Evolutionary conservation across 2,888 invertebrate genomes (phyloP).

Genomic region (Pinctada fucata): DNA sequence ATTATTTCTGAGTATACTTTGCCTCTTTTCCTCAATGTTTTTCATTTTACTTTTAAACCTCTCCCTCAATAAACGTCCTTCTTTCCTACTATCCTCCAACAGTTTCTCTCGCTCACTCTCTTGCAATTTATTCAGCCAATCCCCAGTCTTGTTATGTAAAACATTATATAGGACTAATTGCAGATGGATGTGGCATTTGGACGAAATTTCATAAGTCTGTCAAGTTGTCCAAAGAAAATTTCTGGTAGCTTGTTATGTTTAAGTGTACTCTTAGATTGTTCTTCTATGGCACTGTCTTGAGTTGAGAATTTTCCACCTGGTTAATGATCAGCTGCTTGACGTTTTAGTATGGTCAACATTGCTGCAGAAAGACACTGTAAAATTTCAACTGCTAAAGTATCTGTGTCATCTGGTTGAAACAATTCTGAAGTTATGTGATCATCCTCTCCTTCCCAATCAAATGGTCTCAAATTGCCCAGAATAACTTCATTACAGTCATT

Average conservation of each 20-base stretch:
- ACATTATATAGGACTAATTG: conserved; percentile 44
- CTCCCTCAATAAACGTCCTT: conserved; percentile 33
- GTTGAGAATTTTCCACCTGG: conserved; percentile 37
- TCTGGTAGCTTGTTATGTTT: conserved; percentile 47
- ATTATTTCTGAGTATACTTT: not conserved
- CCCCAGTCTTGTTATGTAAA: conserved; percentile 42
- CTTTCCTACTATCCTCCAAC: conserved; percentile 31
- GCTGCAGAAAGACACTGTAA: conserved; percentile 31
- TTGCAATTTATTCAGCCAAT: conserved; percentile 36
- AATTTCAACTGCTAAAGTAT: conserved; percentile 13
- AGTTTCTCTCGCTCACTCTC: conserved; percentile 34
- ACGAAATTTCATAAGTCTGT: conserved; percentile 28
- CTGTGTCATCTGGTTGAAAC: conserved; percentile 8
- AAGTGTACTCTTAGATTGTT: conserved; percentile 27
- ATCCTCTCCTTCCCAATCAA: conserved; percentile 10
- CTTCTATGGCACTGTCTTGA: conserved; percentile 12
- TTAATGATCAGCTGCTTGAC: conserved; percentile 42
- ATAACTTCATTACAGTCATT: conserved; percentile 17
- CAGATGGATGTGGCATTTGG: conserved; percentile 42
- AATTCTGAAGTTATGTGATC: conserved; percentile 18
- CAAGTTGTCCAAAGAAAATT: conserved; percentile 44
- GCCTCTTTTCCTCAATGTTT: not conserved
- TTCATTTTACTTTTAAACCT: not conserved
- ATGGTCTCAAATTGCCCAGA: conserved; percentile 10
- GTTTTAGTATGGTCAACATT: conserved; percentile 28